Evolutionary conservation across 2,888 invertebrate species (phyloP).

Genomic region (Arenicola marina): DNA sequence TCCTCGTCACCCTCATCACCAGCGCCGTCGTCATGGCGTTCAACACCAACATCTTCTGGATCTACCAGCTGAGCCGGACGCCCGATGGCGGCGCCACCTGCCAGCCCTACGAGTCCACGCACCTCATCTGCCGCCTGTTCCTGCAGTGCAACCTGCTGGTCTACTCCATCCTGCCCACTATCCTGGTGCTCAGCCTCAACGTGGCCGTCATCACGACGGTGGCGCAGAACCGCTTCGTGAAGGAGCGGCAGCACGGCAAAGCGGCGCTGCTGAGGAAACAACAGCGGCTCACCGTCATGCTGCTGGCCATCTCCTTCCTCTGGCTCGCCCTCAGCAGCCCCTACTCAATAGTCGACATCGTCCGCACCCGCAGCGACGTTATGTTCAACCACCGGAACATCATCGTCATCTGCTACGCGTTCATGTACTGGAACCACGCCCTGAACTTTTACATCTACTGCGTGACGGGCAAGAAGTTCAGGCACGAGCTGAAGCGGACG

Average conservation of each 20-base stretch:
- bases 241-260: too few species aligned
- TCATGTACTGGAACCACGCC: too few species aligned
- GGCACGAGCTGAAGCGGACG: too few species aligned
- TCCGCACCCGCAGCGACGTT: too few species aligned
- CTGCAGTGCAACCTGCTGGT: conserved; percentile 3
- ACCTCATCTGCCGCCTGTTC: conserved; percentile 1
- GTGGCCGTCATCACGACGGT: conserved; percentile 5
- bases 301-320: conserved; percentile 8
- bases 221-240: too few species aligned
- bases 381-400: too few species aligned
- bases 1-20: not conserved
- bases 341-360: not conserved
- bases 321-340: conserved; percentile 9
- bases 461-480: too few species aligned
- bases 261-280: too few species aligned
- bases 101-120: not conserved
- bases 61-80: not conserved
- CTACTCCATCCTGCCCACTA: conserved; percentile 2
- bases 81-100: not conserved
- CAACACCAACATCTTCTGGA: conserved; percentile 1
- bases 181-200: conserved; percentile 7
- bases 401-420: too few species aligned
- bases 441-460: too few species aligned
- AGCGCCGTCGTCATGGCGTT: not conserved
- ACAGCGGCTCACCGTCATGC: conserved; percentile 24